Conservation (phyloP, 2,113 vertebrate species). For the Ibidorhyncha struthersii region DNA sequence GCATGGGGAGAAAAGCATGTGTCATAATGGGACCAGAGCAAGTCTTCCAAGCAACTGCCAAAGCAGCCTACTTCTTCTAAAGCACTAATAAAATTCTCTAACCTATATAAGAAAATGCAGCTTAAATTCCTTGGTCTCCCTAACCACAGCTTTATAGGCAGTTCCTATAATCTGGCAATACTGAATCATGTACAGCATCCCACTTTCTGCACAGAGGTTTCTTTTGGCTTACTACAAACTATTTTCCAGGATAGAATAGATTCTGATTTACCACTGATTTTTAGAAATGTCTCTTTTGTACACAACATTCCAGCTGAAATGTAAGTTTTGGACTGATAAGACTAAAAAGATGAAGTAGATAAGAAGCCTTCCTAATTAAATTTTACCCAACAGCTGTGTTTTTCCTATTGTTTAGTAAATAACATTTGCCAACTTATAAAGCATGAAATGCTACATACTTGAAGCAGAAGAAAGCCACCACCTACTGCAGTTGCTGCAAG, state of each 20-base stretch:
- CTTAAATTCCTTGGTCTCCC: neutral
- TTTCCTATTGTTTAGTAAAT: constrained; percentile 54
- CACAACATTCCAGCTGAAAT: neutral
- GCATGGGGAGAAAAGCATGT: neutral
- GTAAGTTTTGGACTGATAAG: neutral
- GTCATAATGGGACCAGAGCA: neutral
- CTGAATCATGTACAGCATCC: neutral
- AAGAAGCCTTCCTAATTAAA: constrained; percentile 1
- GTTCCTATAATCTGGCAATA: neutral
- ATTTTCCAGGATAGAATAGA: neutral
- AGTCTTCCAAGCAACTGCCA: neutral
- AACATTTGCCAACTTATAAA: constrained; percentile 58
- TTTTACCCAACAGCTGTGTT: constrained; percentile 31
- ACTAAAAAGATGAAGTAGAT: neutral
- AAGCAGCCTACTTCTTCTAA: neutral
- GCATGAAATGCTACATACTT: constrained; percentile 79
- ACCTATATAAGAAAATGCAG: neutral
- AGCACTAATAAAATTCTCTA: neutral
- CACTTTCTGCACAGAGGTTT: neutral
- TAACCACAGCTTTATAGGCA: neutral
- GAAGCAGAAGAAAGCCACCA: constrained; percentile 94
- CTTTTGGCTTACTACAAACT: neutral
- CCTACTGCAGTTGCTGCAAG: constrained; percentile 94
- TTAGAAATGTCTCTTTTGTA: neutral
- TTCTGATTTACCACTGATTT: neutral